Conservation (phyloP, 1,140 invertebrate species). For the Lepeophtheirus salmonis region DNA sequence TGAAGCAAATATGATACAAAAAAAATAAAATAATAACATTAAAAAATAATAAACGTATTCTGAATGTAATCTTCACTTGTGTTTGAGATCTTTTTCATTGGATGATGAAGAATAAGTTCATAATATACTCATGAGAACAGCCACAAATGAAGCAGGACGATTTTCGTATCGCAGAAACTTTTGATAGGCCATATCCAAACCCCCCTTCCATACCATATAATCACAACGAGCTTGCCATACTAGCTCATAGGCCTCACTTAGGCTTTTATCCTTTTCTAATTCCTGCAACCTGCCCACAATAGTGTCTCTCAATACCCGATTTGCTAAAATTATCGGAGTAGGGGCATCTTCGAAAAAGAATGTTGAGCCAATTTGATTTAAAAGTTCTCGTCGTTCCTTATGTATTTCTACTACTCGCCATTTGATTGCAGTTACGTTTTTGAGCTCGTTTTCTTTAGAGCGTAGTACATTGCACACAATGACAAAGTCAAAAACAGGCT, state of each 20-base stretch:
- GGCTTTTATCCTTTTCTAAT: not conserved
- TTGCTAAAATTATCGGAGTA: not conserved
- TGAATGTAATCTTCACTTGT: not conserved
- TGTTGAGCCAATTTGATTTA: not conserved
- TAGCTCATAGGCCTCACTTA: not conserved
- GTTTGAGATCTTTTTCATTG: not conserved
- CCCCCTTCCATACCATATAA: not conserved
- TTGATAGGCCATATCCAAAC: not conserved
- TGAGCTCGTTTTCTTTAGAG: not conserved
- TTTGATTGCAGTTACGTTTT: not conserved
- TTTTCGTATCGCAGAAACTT: not conserved
- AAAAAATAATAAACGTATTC: no score
- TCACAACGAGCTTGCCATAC: not conserved
- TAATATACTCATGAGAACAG: not conserved
- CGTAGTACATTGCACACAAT: not conserved
- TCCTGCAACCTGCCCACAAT: no score
- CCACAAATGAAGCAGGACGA: not conserved
- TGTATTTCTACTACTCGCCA: not conserved
- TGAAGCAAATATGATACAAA: no score
- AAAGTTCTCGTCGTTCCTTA: not conserved
- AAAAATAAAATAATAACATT: no score
- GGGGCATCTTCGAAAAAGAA: not conserved
- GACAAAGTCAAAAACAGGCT: not conserved
- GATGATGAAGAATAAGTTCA: no score
- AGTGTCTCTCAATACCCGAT: not conserved